Conservation (phyloP, 2,797 vertebrate species). For the Arnoldichthys spilopterus region DNA sequence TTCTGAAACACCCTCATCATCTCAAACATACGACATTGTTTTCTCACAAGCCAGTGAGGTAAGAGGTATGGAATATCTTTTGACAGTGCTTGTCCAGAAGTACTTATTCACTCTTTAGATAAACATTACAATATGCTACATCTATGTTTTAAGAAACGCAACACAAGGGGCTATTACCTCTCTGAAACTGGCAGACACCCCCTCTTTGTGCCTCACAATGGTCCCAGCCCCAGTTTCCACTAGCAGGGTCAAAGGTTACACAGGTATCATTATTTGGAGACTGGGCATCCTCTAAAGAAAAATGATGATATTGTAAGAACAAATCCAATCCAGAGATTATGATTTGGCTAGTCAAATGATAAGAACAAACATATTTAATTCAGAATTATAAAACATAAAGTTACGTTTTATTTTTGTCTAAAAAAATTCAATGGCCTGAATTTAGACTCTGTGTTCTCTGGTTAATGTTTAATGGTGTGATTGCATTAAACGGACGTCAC, state of each 20-base stretch:
- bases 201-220: constrained; percentile 66
- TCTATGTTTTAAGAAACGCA: background rate
- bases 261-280: constrained; percentile 61
- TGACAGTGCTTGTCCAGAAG: background rate
- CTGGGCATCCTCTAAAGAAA: constrained; percentile 52
- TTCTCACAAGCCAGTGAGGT: background rate
- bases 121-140: background rate
- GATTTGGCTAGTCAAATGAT: constrained; percentile 41
- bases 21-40: background rate
- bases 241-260: constrained; percentile 69
- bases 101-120: background rate
- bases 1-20: no score
- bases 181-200: constrained; percentile 75
- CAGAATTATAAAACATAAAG: background rate
- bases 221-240: constrained; percentile 27
- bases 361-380: constrained; percentile 29
- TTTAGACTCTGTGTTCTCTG: background rate
- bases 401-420: background rate
- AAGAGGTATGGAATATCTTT: background rate
- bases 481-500: constrained; percentile 30
- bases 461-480: constrained; percentile 9
- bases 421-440: background rate
- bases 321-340: constrained; percentile 41
- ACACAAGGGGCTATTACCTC: constrained; percentile 66
- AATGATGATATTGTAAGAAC: constrained; percentile 56